phyloP scores from a whole-genome alignment of 2,888 invertebrate species.

The Meiosimyza decipiens region DNA sequence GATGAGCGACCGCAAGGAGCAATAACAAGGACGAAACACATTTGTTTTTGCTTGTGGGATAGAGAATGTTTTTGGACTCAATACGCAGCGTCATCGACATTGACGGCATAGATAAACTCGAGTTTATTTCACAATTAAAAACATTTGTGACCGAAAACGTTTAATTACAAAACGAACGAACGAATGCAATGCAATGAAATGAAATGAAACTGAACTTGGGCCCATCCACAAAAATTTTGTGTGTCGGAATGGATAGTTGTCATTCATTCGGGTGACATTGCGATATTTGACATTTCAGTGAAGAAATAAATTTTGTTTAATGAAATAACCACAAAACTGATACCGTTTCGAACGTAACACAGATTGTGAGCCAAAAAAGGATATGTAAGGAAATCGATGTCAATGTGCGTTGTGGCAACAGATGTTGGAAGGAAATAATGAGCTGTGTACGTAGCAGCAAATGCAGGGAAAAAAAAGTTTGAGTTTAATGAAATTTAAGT shows the following conservation, averaged over 20 bases:
- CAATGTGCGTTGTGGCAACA: neutral
- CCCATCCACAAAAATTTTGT: neutral
- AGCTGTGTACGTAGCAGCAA: neutral
- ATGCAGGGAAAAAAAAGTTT: no score
- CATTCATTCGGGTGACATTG: constrained; percentile 25
- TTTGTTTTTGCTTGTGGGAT: neutral
- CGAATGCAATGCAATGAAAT: constrained; percentile 6
- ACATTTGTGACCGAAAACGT: constrained; percentile 40
- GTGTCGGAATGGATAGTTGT: constrained; percentile 13
- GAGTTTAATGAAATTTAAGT: no score
- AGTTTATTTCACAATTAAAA: constrained; percentile 41
- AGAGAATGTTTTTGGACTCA: constrained; percentile 19
- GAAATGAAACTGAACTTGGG: constrained; percentile 19
- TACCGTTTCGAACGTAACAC: constrained; percentile 5
- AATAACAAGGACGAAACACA: constrained; percentile 17
- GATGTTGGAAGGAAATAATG: constrained; percentile 16
- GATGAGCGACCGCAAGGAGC: constrained; percentile 18
- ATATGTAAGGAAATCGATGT: constrained; percentile 4
- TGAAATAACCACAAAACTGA: constrained; percentile 33
- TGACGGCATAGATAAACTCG: constrained; percentile 25
- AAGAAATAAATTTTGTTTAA: constrained; percentile 32
- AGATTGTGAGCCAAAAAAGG: constrained; percentile 9
- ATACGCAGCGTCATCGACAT: constrained; percentile 19
- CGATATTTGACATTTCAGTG: constrained; percentile 31
- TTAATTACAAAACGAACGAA: constrained; percentile 33